A percentile compares a stretch with the other conserved stretches of the same genome.
Evolutionary conservation across 2,888 invertebrate genomes (phyloP).

Genomic region (Lathronympha strigana): DNA sequence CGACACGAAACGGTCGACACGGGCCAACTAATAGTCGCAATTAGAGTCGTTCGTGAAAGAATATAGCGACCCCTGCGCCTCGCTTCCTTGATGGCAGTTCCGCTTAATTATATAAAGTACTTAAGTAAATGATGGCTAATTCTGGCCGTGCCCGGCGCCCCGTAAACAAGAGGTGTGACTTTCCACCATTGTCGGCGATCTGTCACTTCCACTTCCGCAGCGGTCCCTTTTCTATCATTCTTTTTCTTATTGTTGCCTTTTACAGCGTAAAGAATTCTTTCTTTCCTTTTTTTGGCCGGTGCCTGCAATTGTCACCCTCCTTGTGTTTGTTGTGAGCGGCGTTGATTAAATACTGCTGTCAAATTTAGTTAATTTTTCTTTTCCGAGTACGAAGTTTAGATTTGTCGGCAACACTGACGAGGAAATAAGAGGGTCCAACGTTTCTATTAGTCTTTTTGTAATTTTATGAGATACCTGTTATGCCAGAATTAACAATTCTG

Average conservation of each 20-base stretch:
- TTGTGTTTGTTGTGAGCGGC: constrained; percentile 72
- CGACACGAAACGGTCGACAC: constrained; percentile 39
- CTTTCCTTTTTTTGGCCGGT: constrained; percentile 67
- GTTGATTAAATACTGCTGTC: constrained; percentile 79
- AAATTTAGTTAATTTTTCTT: constrained; percentile 72
- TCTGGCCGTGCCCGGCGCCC: constrained; percentile 65
- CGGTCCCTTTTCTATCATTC: constrained; percentile 69
- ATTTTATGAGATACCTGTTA: constrained; percentile 35
- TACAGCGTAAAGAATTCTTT: constrained; percentile 76
- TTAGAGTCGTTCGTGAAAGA: constrained; percentile 70
- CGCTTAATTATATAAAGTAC: constrained; percentile 82
- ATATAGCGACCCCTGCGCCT: constrained; percentile 70
- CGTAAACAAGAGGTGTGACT: constrained; percentile 84
- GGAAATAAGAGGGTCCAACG: constrained; percentile 44
- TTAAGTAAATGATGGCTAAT: constrained; percentile 84
- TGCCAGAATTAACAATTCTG: constrained; percentile 39
- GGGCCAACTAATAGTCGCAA: constrained; percentile 62
- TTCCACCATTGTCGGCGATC: constrained; percentile 81
- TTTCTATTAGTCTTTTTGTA: constrained; percentile 35
- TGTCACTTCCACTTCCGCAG: constrained; percentile 81
- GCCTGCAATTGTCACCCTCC: constrained; percentile 81
- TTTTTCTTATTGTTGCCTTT: constrained; percentile 79
- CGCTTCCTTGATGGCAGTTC: constrained; percentile 71
- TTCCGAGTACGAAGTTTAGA: constrained; percentile 54
- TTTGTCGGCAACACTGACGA: constrained; percentile 44